These are phyloP conservation scores for Antheraea mylitta DNA, from an alignment of 1,140 invertebrate genomes.

Conservation along the genomic window DNA sequence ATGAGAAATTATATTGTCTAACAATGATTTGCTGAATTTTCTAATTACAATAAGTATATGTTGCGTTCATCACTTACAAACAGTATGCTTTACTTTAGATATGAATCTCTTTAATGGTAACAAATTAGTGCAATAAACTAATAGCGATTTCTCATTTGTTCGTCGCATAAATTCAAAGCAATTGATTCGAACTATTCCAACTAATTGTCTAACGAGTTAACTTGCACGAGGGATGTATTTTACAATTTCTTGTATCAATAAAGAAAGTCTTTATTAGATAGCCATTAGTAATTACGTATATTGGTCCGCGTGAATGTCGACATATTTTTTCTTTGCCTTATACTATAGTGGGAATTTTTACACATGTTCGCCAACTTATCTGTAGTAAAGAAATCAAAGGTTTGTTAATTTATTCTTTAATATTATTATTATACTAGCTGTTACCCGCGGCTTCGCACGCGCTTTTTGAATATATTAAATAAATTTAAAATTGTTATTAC, in stretches of 20 bases:
- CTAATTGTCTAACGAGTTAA: conserved; percentile 52
- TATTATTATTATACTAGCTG: no score
- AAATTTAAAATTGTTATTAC: no score
- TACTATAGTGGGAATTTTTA: conserved; percentile 47
- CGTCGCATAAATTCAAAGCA: conserved; percentile 42
- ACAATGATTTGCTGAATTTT: conserved; percentile 63
- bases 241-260: conserved; percentile 70
- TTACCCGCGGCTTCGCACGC: no score
- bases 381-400: conserved; percentile 24
- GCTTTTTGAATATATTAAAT: no score
- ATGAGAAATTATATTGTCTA: conserved; percentile 39
- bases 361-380: conserved; percentile 63
- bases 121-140: conserved; percentile 11
- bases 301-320: conserved; percentile 26
- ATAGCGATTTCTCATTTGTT: conserved; percentile 30
- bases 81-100: conserved; percentile 19
- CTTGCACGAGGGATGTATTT: conserved; percentile 46
- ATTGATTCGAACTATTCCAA: conserved; percentile 46
- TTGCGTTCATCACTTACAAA: conserved; percentile 5
- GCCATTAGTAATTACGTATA: conserved; percentile 45
- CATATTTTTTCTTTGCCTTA: conserved; percentile 33
- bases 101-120: conserved; percentile 24
- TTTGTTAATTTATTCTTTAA: background rate
- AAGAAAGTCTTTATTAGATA: conserved; percentile 45
- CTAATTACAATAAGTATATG: conserved; percentile 45